phyloP scores from a whole-genome alignment of 2,888 invertebrate genomes.

The Drosophila borborema region DNA sequence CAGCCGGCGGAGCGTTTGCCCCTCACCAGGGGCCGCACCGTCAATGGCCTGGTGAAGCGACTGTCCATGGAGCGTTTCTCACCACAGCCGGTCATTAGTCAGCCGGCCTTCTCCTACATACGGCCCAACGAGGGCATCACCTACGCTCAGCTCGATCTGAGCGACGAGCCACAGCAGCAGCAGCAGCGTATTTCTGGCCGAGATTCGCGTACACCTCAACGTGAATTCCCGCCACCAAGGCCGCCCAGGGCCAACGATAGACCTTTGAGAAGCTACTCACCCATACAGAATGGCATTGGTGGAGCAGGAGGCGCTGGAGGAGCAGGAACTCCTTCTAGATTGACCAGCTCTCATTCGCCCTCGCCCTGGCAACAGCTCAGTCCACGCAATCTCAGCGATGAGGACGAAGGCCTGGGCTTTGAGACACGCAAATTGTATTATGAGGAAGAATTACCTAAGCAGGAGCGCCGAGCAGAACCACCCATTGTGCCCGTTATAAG shows the following conservation, averaged over 20 bases:
- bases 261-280: constrained; percentile 59
- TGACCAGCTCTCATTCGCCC: constrained; percentile 80
- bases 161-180: constrained; percentile 66
- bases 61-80: constrained; percentile 90
- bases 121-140: constrained; percentile 88
- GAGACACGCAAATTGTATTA: constrained; percentile 87
- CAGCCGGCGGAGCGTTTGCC: constrained; percentile 89
- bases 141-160: constrained; percentile 89
- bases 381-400: constrained; percentile 87
- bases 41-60: constrained; percentile 91
- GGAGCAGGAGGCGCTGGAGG: constrained; percentile 43
- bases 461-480: constrained; percentile 85
- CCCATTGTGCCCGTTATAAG: constrained; percentile 88
- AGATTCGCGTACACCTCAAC: constrained; percentile 63
- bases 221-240: constrained; percentile 55
- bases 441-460: constrained; percentile 78
- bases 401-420: constrained; percentile 92
- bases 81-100: constrained; percentile 89
- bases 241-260: constrained; percentile 55
- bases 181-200: constrained; percentile 44
- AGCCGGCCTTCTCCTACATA: constrained; percentile 93
- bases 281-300: constrained; percentile 38
- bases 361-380: constrained; percentile 84
- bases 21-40: constrained; percentile 90
- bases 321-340: constrained; percentile 70